phyloP scores from a whole-genome alignment of 2,113 vertebrate genomes.

The Tetrao urogallus region DNA sequence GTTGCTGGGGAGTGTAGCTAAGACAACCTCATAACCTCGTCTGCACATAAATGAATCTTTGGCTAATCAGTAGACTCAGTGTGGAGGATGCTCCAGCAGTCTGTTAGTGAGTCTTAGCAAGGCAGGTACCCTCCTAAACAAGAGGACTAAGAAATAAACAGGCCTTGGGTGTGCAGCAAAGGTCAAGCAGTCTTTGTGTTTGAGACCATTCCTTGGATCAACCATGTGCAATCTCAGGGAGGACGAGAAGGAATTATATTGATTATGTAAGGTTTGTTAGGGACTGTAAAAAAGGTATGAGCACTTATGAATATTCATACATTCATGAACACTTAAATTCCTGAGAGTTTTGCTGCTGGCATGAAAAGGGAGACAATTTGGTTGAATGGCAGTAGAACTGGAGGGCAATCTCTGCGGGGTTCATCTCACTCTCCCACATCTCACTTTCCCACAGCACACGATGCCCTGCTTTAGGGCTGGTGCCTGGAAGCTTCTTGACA shows the following conservation, averaged over 20 bases:
- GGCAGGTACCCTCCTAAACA: constrained; percentile 19
- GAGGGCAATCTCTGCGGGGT: not conserved
- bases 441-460: not conserved
- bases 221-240: not conserved
- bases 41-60: constrained; percentile 64
- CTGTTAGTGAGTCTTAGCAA: constrained; percentile 36
- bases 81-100: constrained; percentile 14
- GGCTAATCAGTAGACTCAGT: constrained; percentile 58
- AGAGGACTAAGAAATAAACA: not conserved
- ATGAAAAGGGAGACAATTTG: not conserved
- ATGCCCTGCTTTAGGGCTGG: not conserved
- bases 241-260: not conserved
- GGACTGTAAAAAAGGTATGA: not conserved
- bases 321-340: not conserved
- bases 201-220: not conserved
- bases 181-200: not conserved
- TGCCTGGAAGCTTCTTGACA: not conserved
- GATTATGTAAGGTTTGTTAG: not conserved
- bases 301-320: not conserved
- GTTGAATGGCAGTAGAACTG: not conserved
- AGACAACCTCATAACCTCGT: constrained; percentile 65
- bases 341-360: not conserved
- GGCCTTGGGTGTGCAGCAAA: not conserved
- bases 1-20: constrained; percentile 58
- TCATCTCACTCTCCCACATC: not conserved